phyloP scores from a whole-genome alignment of 2,797 vertebrate genomes.

The Nyctalus aviator region DNA sequence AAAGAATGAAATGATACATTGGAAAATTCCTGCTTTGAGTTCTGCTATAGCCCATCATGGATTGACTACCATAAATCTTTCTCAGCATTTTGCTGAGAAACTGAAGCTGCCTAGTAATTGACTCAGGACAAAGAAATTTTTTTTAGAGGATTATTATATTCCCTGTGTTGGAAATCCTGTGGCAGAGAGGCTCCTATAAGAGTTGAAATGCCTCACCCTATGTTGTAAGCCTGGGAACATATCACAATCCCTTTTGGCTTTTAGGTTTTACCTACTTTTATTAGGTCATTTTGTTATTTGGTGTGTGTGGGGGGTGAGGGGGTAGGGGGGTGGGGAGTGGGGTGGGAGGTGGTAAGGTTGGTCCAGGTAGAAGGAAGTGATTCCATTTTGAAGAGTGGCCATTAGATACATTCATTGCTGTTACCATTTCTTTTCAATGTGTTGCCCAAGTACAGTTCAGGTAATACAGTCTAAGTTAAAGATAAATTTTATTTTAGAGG shows the following conservation, averaged over 20 bases:
- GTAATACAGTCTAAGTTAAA: slow-evolving; percentile 43
- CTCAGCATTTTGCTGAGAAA: slow-evolving; percentile 46
- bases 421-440: slow-evolving; percentile 43
- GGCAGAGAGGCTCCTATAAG: slow-evolving; percentile 49
- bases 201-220: slow-evolving; percentile 14
- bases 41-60: background rate
- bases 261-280: background rate
- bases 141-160: slow-evolving; percentile 53
- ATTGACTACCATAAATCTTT: slow-evolving; percentile 46
- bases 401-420: background rate
- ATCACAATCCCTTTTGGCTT: background rate
- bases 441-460: slow-evolving; percentile 26
- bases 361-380: background rate
- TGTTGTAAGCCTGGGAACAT: background rate
- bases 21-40: background rate
- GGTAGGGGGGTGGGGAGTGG: too few relatives aligned
- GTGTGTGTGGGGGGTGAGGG: too few relatives aligned
- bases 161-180: slow-evolving; percentile 57
- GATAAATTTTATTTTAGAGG: slow-evolving; percentile 36
- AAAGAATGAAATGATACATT: background rate
- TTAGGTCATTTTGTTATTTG: slow-evolving; percentile 6
- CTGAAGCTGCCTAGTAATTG: background rate
- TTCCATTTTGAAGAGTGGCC: slow-evolving; percentile 16
- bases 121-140: background rate
- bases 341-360: background rate